These are phyloP conservation scores for Osmoderma eremita DNA, from an alignment of 2,888 invertebrate species.

Conservation along the genomic window DNA sequence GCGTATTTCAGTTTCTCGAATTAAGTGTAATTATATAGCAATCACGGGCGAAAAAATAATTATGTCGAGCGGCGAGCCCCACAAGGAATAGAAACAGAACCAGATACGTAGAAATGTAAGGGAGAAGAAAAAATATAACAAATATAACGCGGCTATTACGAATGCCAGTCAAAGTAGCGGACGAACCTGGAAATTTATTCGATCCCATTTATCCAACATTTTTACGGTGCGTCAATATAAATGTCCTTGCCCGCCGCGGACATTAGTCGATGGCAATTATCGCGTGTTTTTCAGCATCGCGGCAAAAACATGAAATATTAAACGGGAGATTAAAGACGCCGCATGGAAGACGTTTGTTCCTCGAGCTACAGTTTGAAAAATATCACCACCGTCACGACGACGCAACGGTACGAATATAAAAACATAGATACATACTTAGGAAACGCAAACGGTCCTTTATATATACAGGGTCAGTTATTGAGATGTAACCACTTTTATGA, in stretches of 20 bases:
- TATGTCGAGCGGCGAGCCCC: background rate
- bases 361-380: constrained; percentile 57
- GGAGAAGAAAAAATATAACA: constrained; percentile 1
- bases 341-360: constrained; percentile 58
- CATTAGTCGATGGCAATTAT: constrained; percentile 60
- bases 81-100: constrained; percentile 1
- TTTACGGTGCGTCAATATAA: constrained; percentile 52
- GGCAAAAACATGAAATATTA: constrained; percentile 60
- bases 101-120: constrained; percentile 2
- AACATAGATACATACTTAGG: constrained; percentile 53
- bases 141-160: constrained; percentile 23
- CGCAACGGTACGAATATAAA: constrained; percentile 54
- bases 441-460: background rate
- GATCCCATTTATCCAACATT: constrained; percentile 49
- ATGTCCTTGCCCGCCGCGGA: constrained; percentile 52
- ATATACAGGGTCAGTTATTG: no score
- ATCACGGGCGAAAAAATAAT: constrained; percentile 28
- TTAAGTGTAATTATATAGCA: constrained; percentile 32
- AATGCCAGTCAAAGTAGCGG: constrained; percentile 32
- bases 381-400: constrained; percentile 49
- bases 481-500: no score
- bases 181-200: constrained; percentile 43
- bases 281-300: constrained; percentile 59
- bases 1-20: constrained; percentile 11
- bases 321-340: constrained; percentile 61